These are phyloP conservation scores for Carassius auratus DNA, from an alignment of 2,113 vertebrate species.

Conservation along the genomic window DNA sequence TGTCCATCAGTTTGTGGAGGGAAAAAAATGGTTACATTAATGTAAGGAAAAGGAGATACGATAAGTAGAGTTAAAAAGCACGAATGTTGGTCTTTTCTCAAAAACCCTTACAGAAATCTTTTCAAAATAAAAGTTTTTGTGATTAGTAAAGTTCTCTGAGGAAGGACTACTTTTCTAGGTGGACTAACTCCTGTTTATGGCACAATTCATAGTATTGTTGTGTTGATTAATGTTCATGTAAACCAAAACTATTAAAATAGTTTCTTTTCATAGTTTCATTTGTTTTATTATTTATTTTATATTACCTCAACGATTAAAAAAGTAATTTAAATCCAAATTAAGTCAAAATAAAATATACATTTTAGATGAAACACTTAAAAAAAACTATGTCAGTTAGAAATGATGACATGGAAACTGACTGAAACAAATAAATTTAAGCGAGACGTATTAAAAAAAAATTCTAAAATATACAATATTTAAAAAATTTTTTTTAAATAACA, in stretches of 20 bases:
- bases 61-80: not conserved
- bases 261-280: not conserved
- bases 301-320: not conserved
- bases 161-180: not conserved
- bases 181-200: not conserved
- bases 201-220: not conserved
- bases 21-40: not conserved
- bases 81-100: not conserved
- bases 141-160: not conserved
- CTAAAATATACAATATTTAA: not conserved
- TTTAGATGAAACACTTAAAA: not conserved
- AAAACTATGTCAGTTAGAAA: not conserved
- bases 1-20: not conserved
- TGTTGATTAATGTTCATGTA: not conserved
- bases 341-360: not conserved
- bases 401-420: not conserved
- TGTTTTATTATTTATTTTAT: not conserved
- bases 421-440: not conserved
- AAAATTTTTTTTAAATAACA: too few species aligned
- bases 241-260: not conserved
- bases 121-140: not conserved
- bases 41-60: not conserved
- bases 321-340: not conserved
- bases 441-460: not conserved
- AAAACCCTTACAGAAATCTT: not conserved